A percentile compares a stretch with the other conserved stretches of the same genome.
These are phyloP conservation scores for Lagopus muta DNA, from an alignment of 2,113 vertebrate species.

Conservation along the genomic window DNA sequence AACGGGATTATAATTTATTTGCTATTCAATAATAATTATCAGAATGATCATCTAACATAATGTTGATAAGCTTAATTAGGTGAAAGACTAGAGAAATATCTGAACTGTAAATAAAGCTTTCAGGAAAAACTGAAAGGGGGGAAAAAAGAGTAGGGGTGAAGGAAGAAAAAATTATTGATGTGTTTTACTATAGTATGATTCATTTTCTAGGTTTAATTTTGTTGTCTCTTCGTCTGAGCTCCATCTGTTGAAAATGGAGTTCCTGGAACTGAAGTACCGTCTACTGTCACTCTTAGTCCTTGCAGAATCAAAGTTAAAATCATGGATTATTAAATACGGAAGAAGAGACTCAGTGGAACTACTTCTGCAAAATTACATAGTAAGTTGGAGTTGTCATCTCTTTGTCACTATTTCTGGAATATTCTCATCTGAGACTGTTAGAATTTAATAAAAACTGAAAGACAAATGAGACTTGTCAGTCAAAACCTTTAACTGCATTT, in stretches of 20 bases:
- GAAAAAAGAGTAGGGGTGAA: too few species aligned
- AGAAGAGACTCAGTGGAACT: conserved; percentile 93
- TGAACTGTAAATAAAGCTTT: not conserved
- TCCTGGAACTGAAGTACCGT: conserved; percentile 97
- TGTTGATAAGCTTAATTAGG: not conserved
- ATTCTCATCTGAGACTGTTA: not conserved
- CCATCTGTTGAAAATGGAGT: conserved; percentile 96
- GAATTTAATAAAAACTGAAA: not conserved
- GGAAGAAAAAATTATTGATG: conserved; percentile 18
- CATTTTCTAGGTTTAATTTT: conserved; percentile 90
- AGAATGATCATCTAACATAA: not conserved
- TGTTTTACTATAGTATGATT: conserved; percentile 54
- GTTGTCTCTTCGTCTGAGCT: conserved; percentile 91
- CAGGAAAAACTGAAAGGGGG: not conserved
- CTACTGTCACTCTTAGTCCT: conserved; percentile 93
- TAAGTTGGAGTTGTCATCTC: conserved; percentile 73
- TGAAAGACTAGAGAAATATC: conserved; percentile 20
- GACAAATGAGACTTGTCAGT: not conserved
- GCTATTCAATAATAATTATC: not conserved
- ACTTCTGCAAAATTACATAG: conserved; percentile 92
- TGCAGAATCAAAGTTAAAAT: conserved; percentile 97
- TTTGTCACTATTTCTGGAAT: not conserved
- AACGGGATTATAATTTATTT: conserved; percentile 14
- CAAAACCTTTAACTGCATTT: not conserved
- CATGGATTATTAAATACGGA: conserved; percentile 99